Evolutionary conservation across 2,888 invertebrate species (phyloP).

Genomic region (Platypus cylindrus): DNA sequence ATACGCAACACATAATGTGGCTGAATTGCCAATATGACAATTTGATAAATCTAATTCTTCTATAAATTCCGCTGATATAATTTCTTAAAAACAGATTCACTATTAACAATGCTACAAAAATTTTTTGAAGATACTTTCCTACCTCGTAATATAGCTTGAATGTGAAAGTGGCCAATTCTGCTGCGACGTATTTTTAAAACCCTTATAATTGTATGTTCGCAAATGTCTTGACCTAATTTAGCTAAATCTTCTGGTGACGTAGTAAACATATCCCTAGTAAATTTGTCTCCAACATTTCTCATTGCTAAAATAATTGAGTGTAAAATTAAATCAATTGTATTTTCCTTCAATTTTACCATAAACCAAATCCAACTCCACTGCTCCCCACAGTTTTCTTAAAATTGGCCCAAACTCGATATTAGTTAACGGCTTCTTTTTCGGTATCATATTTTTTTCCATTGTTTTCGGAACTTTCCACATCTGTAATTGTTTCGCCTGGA

Average conservation of each 20-base stretch:
- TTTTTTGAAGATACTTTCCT: no score
- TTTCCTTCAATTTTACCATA: slow-evolving; percentile 30
- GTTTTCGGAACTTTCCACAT: slow-evolving; percentile 40
- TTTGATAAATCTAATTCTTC: slow-evolving; percentile 52
- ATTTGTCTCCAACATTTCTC: slow-evolving; percentile 40
- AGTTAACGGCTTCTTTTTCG: slow-evolving; percentile 34
- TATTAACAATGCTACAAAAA: no score
- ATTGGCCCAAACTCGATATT: slow-evolving; percentile 48
- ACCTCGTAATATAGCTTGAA: slow-evolving; percentile 44
- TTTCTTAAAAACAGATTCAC: no score
- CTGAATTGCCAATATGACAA: slow-evolving; percentile 49
- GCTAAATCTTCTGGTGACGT: slow-evolving; percentile 46
- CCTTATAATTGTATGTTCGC: slow-evolving; percentile 35
- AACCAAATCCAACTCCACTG: slow-evolving; percentile 39
- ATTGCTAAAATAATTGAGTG: slow-evolving; percentile 20
- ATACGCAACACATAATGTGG: slow-evolving; percentile 50
- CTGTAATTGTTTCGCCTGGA: slow-evolving; percentile 42
- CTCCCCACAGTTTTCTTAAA: slow-evolving; percentile 38
- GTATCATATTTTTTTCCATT: slow-evolving; percentile 30
- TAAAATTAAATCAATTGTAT: no score
- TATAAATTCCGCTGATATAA: no score
- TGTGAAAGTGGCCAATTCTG: slow-evolving; percentile 45
- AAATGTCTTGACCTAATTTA: slow-evolving; percentile 37
- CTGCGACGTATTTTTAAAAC: slow-evolving; percentile 47
- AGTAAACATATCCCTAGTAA: slow-evolving; percentile 47